Conservation (phyloP, 2,113 vertebrate species). For the Pluvialis apricaria region DNA sequence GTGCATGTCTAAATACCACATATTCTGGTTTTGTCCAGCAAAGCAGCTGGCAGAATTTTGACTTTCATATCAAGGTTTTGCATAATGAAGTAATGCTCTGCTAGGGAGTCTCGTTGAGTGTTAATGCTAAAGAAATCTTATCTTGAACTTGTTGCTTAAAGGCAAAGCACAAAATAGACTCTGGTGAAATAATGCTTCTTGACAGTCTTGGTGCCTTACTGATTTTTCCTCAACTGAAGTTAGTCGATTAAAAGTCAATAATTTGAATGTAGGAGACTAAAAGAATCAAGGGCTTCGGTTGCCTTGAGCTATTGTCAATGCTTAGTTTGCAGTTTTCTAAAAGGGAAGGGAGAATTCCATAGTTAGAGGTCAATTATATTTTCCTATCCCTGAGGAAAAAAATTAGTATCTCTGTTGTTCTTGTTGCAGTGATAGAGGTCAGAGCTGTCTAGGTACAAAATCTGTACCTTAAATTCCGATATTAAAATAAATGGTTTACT, state of each 20-base stretch:
- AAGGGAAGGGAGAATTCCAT: constrained; percentile 8
- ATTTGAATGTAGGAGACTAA: constrained; percentile 6
- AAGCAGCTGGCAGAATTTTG: not conserved
- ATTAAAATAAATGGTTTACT: not conserved
- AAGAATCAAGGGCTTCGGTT: constrained; percentile 30
- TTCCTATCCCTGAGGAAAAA: constrained; percentile 47
- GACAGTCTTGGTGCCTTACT: not conserved
- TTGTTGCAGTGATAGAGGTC: not conserved
- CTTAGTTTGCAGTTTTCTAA: constrained; percentile 42
- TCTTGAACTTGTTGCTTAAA: not conserved
- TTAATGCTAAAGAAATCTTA: not conserved
- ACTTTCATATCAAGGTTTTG: not conserved
- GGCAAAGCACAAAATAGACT: not conserved
- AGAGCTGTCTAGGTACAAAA: not conserved
- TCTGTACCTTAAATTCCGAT: not conserved
- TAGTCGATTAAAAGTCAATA: not conserved
- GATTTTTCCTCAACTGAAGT: not conserved
- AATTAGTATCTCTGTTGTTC: not conserved
- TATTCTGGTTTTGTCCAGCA: not conserved
- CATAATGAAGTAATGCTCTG: not conserved
- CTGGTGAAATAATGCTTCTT: not conserved
- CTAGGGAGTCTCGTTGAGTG: not conserved
- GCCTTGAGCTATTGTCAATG: constrained; percentile 60
- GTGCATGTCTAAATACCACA: not conserved
- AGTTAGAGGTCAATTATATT: constrained; percentile 41